Evolutionary conservation across 2,113 vertebrate species (phyloP), one percentile per base, ranked within the genome.

Genomic region (Tyrannus savana): DNA sequence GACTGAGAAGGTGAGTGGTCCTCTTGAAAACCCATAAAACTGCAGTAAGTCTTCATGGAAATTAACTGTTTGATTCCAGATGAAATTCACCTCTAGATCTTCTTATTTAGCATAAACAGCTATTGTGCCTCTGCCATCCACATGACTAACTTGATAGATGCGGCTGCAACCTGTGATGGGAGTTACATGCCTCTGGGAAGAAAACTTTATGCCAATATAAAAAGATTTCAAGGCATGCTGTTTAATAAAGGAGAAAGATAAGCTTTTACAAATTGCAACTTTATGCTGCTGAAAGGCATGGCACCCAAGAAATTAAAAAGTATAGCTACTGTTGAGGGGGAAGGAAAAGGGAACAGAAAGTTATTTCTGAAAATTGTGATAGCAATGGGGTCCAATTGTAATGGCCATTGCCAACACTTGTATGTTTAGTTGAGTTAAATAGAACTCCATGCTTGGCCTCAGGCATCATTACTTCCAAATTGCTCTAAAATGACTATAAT

Each of bases 391-490:
- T 80, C 87, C 31, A 21, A 85, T 89, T 89, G 69, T 87, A 76
- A 87, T 83, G 63, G 41, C 69, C 52, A 11, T 72, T 89, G 66
- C 50, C 64, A 90, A 55, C 56, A 14, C 39, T 95, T 91, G 41
- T 58, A 18, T 6, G 0, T 83, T 94, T 87, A 91, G 85, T 55
- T 83, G 86, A 93, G 78, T 95, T 94, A 96, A 96, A 90, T 44
- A 73, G 87, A 90, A 42, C 47, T 93, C 77, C 41, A 4, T 76
- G 62, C 71, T 93, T 95, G 83, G 66, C 91, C 89, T 93, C 85
- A 85, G 93, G 93, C 94, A 86, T 95, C 89, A 85, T 96, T 97
- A 86, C 80, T 96, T 96, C 85, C 56, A 77, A 96, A 90, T 72
- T 55, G 56, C 53, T 91, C 56, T 81, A 93, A 96, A 97, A 96